Evolutionary conservation across 2,797 vertebrate species (phyloP), one percentile per base, ranked within the genome.

Genomic region (Yasuhikotakia modesta): DNA sequence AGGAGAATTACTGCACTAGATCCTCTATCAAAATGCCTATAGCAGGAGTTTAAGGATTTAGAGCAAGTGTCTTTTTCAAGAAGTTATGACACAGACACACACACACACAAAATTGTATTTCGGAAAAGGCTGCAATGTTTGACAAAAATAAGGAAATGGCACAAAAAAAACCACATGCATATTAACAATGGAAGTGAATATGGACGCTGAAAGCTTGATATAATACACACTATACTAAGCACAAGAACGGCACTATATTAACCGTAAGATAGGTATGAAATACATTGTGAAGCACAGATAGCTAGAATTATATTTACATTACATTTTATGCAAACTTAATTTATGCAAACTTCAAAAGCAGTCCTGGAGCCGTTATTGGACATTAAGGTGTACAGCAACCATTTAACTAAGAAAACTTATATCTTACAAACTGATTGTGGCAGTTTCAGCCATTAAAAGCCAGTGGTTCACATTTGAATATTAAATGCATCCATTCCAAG

Each of bases 401-500:
- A 30, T 10, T 35, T 27, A 10, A 55, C 45, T 22, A 68, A n/a
- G 11, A 8, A 46, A 57, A 35, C 10, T 39, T 39, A 1, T 13
- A 53, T 3, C 1, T 39, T 19, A 4, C 14, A 43, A 68, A 69
- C 57, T 73, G 13, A 45, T 0, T 53, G 14, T 16, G 6, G 48
- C 48, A 12, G 21, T 16, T 24, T 32, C 11, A 50, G 21, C 57
- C n/a, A 63, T 11, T 48, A 66, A 75, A 82, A 17, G 16, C 32
- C 46, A 67, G 5, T 21, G 50, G 19, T 24, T 70, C 63, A 71
- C 43, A 60, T 76, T 71, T 66, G 21, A 79, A 82, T 76, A 66
- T 52, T 55, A 65, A 27, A 79, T 43, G 66, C 72, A 70, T 14
- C 52, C 60, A 76, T 74, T 82, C 27, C 22, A 61, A 82, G 66